A percentile compares a stretch with the other conserved stretches of the same genome.
These are phyloP conservation scores for Mycteria americana DNA, from an alignment of 2,797 vertebrate genomes.

Conservation along the genomic window DNA sequence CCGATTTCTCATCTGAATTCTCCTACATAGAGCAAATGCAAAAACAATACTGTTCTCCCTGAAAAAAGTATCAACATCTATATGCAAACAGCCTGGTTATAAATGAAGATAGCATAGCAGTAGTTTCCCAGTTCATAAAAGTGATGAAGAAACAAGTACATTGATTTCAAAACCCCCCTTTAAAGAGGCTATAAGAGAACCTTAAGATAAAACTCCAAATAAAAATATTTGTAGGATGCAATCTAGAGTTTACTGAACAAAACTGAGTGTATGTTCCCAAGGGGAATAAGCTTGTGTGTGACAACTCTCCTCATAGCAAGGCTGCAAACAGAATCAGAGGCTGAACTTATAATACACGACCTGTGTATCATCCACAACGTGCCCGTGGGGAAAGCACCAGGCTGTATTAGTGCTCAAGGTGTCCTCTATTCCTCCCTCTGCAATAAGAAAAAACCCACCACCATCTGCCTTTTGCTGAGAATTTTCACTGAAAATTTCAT, in stretches of 20 bases:
- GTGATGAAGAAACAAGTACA: background rate
- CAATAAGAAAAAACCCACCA: background rate
- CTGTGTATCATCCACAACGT: background rate
- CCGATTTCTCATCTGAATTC: background rate
- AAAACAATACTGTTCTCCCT: background rate
- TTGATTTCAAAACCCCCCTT: background rate
- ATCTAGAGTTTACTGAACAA: background rate
- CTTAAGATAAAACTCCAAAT: background rate
- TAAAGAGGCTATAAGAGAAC: background rate
- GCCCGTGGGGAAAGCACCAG: background rate
- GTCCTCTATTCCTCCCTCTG: background rate
- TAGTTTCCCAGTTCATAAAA: background rate
- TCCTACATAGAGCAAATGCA: background rate
- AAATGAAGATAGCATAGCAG: background rate
- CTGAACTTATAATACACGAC: background rate
- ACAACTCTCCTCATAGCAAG: background rate
- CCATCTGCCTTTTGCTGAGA: background rate
- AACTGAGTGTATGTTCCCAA: background rate
- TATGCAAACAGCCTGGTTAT: background rate
- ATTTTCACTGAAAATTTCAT: background rate
- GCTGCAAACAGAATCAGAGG: background rate
- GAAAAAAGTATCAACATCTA: background rate
- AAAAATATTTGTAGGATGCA: background rate
- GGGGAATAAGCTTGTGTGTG: background rate
- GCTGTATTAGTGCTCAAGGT: background rate